Evolutionary conservation across 2,797 vertebrate genomes (phyloP).

Genomic region (Pseudopleuronectes americanus): DNA sequence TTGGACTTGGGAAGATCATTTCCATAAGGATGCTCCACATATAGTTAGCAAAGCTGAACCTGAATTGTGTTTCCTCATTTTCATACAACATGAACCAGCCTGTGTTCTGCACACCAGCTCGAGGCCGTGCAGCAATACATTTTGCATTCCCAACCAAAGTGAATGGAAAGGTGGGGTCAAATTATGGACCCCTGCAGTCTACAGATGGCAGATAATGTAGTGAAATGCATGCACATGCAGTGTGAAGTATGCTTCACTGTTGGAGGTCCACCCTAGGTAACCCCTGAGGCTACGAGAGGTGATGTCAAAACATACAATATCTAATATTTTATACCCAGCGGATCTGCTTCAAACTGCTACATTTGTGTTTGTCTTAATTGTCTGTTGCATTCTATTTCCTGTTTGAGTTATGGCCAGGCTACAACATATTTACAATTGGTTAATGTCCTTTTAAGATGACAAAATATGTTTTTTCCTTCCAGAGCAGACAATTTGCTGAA

Average conservation of each 20-base stretch:
- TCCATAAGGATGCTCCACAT: neutral
- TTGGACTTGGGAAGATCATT: neutral
- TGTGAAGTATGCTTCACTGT: conserved; percentile 6
- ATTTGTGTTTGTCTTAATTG: conserved; percentile 4
- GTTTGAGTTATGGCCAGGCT: conserved; percentile 8
- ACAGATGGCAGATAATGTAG: neutral
- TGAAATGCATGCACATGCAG: neutral
- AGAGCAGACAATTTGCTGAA: neutral
- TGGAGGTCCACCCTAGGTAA: conserved; percentile 16
- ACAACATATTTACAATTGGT: neutral
- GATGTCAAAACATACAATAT: conserved; percentile 8
- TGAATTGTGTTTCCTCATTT: neutral
- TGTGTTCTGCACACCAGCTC: neutral
- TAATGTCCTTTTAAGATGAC: conserved; percentile 13
- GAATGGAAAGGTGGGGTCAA: neutral
- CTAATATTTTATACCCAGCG: neutral
- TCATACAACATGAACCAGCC: neutral
- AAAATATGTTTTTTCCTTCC: conserved; percentile 7
- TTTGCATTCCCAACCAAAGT: neutral
- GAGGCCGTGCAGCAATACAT: neutral
- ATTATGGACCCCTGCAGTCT: neutral
- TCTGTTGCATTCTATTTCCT: conserved; percentile 5
- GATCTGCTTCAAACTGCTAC: neutral
- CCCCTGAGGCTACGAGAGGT: neutral
- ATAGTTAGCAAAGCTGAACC: neutral